phyloP scores from a whole-genome alignment of 2,797 vertebrate species.

The Gallinago stenura region DNA sequence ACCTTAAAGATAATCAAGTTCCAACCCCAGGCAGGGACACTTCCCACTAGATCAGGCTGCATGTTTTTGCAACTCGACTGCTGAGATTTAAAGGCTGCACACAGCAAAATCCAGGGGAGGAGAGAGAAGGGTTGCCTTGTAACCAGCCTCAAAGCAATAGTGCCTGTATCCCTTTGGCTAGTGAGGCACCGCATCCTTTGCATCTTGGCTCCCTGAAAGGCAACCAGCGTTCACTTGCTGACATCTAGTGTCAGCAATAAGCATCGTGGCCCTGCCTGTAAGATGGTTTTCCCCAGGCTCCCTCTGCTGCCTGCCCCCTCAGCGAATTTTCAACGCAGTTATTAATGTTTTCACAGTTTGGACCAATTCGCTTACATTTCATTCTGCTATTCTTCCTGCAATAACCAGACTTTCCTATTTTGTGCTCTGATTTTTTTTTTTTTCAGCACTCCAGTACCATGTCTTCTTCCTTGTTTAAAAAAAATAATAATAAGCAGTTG shows the following conservation, averaged over 20 bases:
- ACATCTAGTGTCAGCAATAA: slow-evolving; percentile 65
- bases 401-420: not conserved
- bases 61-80: not conserved
- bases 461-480: not conserved
- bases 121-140: not conserved
- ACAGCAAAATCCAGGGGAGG: not conserved
- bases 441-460: not conserved
- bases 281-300: not conserved
- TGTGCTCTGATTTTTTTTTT: not conserved
- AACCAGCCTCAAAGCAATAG: not conserved
- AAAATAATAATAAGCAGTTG: not conserved
- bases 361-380: not conserved
- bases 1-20: too few species aligned
- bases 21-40: too few species aligned
- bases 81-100: not conserved
- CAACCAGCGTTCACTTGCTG: slow-evolving; percentile 58
- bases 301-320: not conserved
- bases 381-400: not conserved
- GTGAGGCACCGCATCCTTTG: rapidly evolving
- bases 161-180: not conserved
- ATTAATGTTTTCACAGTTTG: not conserved
- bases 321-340: not conserved
- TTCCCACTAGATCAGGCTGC: too few species aligned
- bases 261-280: not conserved
- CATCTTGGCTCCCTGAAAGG: not conserved